A percentile compares a stretch with the other conserved stretches of the same genome.
Conservation (phyloP, 1,140 invertebrate species). For the Pogonognathellus flavescens region DNA sequence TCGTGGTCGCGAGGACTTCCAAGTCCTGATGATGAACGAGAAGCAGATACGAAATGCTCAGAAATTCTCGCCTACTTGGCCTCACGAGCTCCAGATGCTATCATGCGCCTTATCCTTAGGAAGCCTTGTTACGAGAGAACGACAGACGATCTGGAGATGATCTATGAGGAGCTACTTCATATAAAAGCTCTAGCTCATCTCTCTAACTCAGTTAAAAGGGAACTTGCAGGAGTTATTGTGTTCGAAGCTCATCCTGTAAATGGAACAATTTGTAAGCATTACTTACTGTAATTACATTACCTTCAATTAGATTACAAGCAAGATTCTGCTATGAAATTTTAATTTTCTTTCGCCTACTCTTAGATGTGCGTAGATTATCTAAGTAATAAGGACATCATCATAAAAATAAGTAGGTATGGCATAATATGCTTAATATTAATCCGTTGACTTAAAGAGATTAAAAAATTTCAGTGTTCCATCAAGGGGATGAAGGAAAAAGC, state of each 20-base stretch:
- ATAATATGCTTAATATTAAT: too few species aligned
- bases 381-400: too few species aligned
- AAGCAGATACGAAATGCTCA: slow-evolving; percentile 79
- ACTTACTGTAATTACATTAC: neutral
- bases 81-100: slow-evolving; percentile 81
- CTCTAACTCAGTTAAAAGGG: slow-evolving; percentile 86
- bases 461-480: slow-evolving; percentile 81
- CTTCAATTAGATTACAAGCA: neutral
- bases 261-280: slow-evolving; percentile 82
- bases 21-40: slow-evolving; percentile 68
- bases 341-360: too few species aligned
- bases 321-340: neutral
- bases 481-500: slow-evolving; percentile 89
- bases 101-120: slow-evolving; percentile 83
- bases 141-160: slow-evolving; percentile 84
- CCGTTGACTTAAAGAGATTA: neutral
- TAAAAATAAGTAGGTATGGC: too few species aligned
- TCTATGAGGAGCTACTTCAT: slow-evolving; percentile 87
- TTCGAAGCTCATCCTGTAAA: slow-evolving; percentile 86
- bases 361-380: too few species aligned
- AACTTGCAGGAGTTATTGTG: slow-evolving; percentile 83
- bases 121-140: slow-evolving; percentile 82
- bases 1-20: slow-evolving; percentile 64
- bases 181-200: slow-evolving; percentile 86
- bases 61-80: slow-evolving; percentile 78